These are phyloP conservation scores for Galendromus occidentalis DNA, from an alignment of 1,140 invertebrate genomes.

Conservation along the genomic window DNA sequence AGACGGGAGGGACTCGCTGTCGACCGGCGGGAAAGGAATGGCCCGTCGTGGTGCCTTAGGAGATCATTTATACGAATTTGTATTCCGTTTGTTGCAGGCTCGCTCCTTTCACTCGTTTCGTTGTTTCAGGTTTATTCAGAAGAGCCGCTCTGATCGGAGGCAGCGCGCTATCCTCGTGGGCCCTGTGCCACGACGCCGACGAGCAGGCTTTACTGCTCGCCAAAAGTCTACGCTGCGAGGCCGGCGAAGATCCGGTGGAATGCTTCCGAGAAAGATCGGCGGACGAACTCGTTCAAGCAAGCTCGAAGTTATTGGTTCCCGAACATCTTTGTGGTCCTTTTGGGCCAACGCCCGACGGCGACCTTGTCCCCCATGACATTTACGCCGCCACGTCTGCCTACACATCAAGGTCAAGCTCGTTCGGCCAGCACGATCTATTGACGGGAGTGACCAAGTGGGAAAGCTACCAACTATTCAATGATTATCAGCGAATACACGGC, in stretches of 20 bases:
- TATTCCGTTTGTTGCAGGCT: too few species aligned
- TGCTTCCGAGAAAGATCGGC: neutral
- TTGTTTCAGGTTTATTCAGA: neutral
- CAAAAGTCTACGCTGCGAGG: neutral
- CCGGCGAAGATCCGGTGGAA: neutral
- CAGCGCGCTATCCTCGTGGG: conserved; percentile 1
- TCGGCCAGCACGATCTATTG: neutral
- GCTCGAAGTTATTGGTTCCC: neutral
- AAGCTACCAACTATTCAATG: neutral
- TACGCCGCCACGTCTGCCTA: neutral
- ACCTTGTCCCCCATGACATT: neutral
- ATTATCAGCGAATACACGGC: neutral
- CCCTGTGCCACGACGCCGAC: neutral
- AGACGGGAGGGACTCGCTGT: too few species aligned
- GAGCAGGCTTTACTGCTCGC: neutral
- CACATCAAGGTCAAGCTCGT: neutral
- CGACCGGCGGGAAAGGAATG: too few species aligned
- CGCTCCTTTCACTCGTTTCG: too few species aligned
- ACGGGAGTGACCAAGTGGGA: neutral
- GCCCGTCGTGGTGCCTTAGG: too few species aligned
- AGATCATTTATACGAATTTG: too few species aligned
- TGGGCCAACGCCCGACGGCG: neutral
- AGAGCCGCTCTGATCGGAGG: neutral
- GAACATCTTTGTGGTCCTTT: conserved; percentile 3
- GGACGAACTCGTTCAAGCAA: neutral